These are phyloP conservation scores for Caretta caretta DNA, from an alignment of 2,113 vertebrate species.

Conservation along the genomic window DNA sequence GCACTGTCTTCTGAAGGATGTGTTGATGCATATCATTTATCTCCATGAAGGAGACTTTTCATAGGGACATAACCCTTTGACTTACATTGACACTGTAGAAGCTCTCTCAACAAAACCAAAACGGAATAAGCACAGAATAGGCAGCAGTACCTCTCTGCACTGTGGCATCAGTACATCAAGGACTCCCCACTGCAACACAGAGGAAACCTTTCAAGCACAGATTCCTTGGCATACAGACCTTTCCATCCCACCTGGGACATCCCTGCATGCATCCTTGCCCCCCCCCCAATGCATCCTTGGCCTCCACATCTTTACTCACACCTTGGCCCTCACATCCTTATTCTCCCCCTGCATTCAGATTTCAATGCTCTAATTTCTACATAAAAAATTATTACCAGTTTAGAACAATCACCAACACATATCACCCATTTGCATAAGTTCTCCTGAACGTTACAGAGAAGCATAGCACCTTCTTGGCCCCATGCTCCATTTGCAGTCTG, in stretches of 20 bases:
- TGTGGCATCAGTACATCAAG: neutral
- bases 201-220: neutral
- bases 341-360: neutral
- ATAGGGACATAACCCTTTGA: neutral
- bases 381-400: neutral
- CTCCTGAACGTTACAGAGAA: neutral
- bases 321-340: neutral
- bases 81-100: neutral
- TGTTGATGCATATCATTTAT: neutral
- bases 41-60: neutral
- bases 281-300: neutral
- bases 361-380: neutral
- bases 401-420: neutral
- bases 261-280: neutral
- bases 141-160: neutral
- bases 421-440: neutral
- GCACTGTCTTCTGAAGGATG: neutral
- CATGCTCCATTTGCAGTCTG: neutral
- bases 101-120: neutral
- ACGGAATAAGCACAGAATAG: neutral
- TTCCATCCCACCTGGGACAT: neutral
- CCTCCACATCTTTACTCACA: neutral
- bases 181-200: neutral
- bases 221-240: neutral
- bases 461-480: neutral